Evolutionary conservation across 2,888 invertebrate species (phyloP), one percentile per base, ranked within the genome.

Genomic region (Agapetus fuscipes): DNA sequence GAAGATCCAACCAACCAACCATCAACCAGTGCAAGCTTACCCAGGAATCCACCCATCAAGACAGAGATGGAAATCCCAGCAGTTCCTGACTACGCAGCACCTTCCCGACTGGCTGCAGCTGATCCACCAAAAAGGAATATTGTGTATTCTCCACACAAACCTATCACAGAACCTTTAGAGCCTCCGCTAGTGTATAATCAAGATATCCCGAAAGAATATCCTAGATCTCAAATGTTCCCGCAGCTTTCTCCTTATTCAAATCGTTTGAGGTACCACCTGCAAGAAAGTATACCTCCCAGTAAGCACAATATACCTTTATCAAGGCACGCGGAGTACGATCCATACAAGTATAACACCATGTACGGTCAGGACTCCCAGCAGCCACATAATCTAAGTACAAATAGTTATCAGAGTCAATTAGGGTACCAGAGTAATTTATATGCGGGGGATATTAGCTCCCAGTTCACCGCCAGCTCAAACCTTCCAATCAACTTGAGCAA

Each of bases 401-500:
- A 35, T 17, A 38, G 12, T 24, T 37, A 31, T 15, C 37, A 13
- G 29, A 32, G n/a, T n/a, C n/a, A n/a, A n/a, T n/a, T n/a, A n/a
- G n/a, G n/a, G n/a, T n/a, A n/a, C n/a, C n/a, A n/a, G n/a, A n/a
- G n/a, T n/a, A n/a, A n/a, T n/a, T n/a, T n/a, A n/a, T n/a, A n/a
- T n/a, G 20, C 20, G 4, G 20, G 20, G 5, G 20, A 20, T 9
- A 9, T 20, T 11, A n/a, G 6, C 7, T 9, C 29, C 36, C 37
- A 39, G 28, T 45, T 42, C 29, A 39, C 49, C 17, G 41, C 37
- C 50, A 29, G n/a, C 12, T 33, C 28, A 58, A 64, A 67, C 54
- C 52, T 68, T 27, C 67, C 69, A 43, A 71, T 70, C 51, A 71
- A 69, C 55, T 58, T 69, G 32, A 67, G 69, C 57, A 64, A 62